phyloP scores from a whole-genome alignment of 1,140 invertebrate species.

The Scaptodrosophila lebanonensis region DNA sequence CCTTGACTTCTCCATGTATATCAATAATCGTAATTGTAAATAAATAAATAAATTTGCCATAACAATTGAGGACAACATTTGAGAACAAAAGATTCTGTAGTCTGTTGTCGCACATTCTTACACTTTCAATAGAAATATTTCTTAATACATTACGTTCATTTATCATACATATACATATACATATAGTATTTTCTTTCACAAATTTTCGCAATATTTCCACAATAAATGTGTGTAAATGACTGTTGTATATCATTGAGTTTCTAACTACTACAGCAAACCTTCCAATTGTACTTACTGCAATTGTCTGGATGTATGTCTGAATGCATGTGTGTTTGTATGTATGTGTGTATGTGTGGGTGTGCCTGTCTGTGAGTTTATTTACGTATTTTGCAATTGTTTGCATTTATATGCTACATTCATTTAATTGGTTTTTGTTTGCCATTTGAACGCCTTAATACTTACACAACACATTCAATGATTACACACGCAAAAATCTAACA shows the following conservation, averaged over 20 bases:
- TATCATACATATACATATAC: too few species aligned
- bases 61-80: constrained; percentile 72
- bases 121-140: too few species aligned
- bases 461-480: constrained; percentile 16
- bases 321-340: constrained; percentile 16
- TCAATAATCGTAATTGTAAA: constrained; percentile 45
- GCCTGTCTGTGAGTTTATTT: constrained; percentile 25
- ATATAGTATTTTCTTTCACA: constrained; percentile 60
- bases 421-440: constrained; percentile 28
- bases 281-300: too few species aligned
- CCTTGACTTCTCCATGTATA: constrained; percentile 11
- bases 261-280: too few species aligned
- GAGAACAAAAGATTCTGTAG: constrained; percentile 70
- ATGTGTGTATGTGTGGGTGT: constrained; percentile 6
- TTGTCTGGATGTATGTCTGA: too few species aligned
- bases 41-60: constrained; percentile 68
- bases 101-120: constrained; percentile 46
- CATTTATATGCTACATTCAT: constrained; percentile 8
- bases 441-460: constrained; percentile 24
- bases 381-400: constrained; percentile 9
- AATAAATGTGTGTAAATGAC: constrained; percentile 32
- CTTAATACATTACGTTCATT: too few species aligned
- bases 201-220: constrained; percentile 64
- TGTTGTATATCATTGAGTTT: too few species aligned
- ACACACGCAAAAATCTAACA: constrained; percentile 42